A percentile compares a stretch with the other conserved stretches of the same genome.
phyloP scores from a whole-genome alignment of 2,888 invertebrate genomes.

The Himalopsyche kuldschensis region DNA sequence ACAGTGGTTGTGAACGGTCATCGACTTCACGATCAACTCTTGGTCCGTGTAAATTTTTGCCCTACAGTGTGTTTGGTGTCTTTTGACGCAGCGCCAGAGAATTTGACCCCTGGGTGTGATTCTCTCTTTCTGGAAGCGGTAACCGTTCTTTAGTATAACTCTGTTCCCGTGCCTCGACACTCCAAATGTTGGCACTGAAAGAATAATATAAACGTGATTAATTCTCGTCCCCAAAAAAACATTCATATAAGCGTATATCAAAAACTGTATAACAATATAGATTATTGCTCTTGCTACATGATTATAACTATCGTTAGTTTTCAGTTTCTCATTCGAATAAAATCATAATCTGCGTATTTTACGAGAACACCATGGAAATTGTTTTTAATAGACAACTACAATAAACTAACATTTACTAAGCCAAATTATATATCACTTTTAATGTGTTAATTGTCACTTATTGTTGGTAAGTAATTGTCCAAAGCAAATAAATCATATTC shows the following conservation, averaged over 20 bases:
- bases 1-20: constrained; percentile 32
- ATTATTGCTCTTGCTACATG: not conserved
- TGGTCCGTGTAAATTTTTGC: constrained; percentile 31
- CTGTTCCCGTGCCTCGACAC: constrained; percentile 29
- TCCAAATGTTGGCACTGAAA: constrained; percentile 32
- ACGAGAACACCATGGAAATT: no score
- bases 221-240: not conserved
- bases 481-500: no score
- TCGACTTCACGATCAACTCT: constrained; percentile 30
- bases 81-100: constrained; percentile 35
- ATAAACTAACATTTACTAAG: no score
- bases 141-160: constrained; percentile 31
- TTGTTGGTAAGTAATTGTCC: no score
- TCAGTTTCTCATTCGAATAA: not conserved
- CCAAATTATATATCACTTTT: no score
- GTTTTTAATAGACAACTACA: no score
- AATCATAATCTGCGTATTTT: no score
- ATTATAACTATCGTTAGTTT: no score
- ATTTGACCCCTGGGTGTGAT: constrained; percentile 26
- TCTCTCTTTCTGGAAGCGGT: constrained; percentile 34
- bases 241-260: no score
- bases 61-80: constrained; percentile 30
- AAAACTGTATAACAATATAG: not conserved
- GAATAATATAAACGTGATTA: not conserved
- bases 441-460: no score